These are phyloP conservation scores for Drosophila triauraria DNA, from an alignment of 1,140 invertebrate species.

Conservation along the genomic window DNA sequence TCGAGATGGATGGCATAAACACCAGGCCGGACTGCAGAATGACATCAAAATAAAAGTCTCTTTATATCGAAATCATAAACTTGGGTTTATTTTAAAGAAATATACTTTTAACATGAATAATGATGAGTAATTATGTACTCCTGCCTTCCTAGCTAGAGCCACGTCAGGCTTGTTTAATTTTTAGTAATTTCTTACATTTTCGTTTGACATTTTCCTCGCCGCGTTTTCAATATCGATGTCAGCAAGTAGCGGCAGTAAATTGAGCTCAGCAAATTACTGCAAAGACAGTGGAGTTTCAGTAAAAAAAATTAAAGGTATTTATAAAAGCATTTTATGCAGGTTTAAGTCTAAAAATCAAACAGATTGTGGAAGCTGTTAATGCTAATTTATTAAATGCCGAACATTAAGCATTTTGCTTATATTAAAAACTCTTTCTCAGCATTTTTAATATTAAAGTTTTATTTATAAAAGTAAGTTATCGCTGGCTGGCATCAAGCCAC, in stretches of 20 bases:
- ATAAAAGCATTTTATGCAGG: background rate
- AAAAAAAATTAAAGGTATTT: too few species aligned
- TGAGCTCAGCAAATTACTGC: conserved; percentile 41
- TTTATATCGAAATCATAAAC: background rate
- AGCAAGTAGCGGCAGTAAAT: conserved; percentile 35
- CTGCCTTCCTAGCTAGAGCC: too few species aligned
- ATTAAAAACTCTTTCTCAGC: too few species aligned
- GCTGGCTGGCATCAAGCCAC: too few species aligned
- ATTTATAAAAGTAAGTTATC: too few species aligned
- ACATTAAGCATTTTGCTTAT: too few species aligned
- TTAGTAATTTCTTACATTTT: conserved; percentile 17
- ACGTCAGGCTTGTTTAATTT: conserved; percentile 1
- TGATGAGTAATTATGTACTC: background rate
- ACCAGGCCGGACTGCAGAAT: background rate
- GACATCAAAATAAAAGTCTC: background rate
- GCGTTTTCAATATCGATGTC: conserved; percentile 19
- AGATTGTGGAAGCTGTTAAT: too few species aligned
- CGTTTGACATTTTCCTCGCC: conserved; percentile 7
- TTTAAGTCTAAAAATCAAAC: background rate
- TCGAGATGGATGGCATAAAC: conserved; percentile 18
- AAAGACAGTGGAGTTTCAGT: conserved; percentile 1
- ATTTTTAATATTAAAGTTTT: too few species aligned
- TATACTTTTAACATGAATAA: too few species aligned
- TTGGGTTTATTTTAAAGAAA: background rate
- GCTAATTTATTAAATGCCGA: background rate